A percentile compares a stretch with the other conserved stretches of the same genome.
phyloP scores from a whole-genome alignment of 1,140 invertebrate genomes.

The Chelonus insularis region DNA sequence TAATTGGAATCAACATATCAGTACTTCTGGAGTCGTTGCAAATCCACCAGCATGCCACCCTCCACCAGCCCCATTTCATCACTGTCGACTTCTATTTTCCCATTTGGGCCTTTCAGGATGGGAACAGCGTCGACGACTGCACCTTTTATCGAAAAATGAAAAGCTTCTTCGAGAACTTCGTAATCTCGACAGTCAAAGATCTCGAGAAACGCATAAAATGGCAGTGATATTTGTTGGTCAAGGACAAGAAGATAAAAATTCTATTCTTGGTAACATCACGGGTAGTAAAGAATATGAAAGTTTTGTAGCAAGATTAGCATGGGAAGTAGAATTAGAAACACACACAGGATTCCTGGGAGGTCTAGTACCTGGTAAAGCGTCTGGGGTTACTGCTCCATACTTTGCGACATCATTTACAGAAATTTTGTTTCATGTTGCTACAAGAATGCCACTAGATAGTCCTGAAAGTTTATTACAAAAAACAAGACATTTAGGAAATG shows the following conservation, averaged over 20 bases:
- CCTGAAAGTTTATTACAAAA: conserved; percentile 89
- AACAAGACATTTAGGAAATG: conserved; percentile 95
- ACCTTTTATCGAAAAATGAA: conserved; percentile 88
- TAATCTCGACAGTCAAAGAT: conserved; percentile 88
- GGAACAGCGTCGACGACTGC: conserved; percentile 82
- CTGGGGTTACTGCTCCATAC: conserved; percentile 92
- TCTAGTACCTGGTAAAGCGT: conserved; percentile 85
- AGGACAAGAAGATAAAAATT: conserved; percentile 95
- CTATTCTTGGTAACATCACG: conserved; percentile 73
- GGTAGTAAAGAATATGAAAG: conserved; percentile 93
- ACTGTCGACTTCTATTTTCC: conserved; percentile 84
- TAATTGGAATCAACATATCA: conserved; percentile 55
- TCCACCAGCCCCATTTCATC: conserved; percentile 72
- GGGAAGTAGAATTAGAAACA: conserved; percentile 94
- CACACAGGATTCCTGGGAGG: conserved; percentile 97
- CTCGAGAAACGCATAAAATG: conserved; percentile 97
- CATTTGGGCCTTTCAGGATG: conserved; percentile 89
- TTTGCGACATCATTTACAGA: conserved; percentile 88
- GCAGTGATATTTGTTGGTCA: conserved; percentile 97
- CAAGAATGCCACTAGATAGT: conserved; percentile 88
- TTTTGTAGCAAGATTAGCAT: conserved; percentile 92
- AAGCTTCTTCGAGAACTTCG: conserved; percentile 87
- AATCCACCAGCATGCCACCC: conserved; percentile 47
- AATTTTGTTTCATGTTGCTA: conserved; percentile 95
- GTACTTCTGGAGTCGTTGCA: conserved; percentile 45